Evolutionary conservation across 2,797 vertebrate genomes (phyloP), one percentile per base, ranked within the genome.

Genomic region (Borostomias antarcticus): DNA sequence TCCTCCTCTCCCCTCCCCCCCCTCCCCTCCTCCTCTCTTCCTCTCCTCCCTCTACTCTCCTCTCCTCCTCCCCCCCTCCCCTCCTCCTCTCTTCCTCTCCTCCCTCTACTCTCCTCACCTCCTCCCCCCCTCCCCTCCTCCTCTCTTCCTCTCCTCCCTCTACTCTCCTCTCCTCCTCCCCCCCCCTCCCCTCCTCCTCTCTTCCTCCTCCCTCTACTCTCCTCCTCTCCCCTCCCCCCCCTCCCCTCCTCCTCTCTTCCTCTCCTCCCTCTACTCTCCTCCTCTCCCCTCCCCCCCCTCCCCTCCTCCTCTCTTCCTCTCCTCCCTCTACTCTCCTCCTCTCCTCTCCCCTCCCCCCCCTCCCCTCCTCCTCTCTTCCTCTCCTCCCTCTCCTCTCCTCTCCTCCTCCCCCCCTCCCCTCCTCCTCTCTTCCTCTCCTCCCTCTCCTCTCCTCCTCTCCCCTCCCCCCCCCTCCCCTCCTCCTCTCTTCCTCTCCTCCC

Each of bases 291-390:
- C n/a, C 7, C 15, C 40, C 51, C 29, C 29, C 32, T 21, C 26
- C 43, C 33, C 1, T 33, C 32, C 9, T 9, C 9, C 9, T 4
- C 32, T 33, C 32, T 33, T 96, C 94, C 95, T 94, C 96, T 95
- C 94, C 35, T 19, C 32, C 30, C 32, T 70, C 89, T 86, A 90
- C 90, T 93, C 92, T 57, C 9, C 32, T 9, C 32, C 9, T 9
- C 9, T 9, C 9, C 32, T 33, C 32, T 9, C 32, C 9, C 32
- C 9, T n/a, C n/a, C n/a, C n/a, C n/a, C 32, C 9, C 32, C 9
- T 9, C 4, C 32, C 32, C 9, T 9, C 9, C 94, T 95, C 95
- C 95, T 96, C 96, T 94, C 95, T 94, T 97, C 95, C 94, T 66
- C 64, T 35, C 66, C 60, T 45, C 17, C 74, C 72, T 73, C 68